These are phyloP conservation scores for Allolobophora icterica DNA, from an alignment of 2,888 invertebrate genomes.

Conservation along the genomic window DNA sequence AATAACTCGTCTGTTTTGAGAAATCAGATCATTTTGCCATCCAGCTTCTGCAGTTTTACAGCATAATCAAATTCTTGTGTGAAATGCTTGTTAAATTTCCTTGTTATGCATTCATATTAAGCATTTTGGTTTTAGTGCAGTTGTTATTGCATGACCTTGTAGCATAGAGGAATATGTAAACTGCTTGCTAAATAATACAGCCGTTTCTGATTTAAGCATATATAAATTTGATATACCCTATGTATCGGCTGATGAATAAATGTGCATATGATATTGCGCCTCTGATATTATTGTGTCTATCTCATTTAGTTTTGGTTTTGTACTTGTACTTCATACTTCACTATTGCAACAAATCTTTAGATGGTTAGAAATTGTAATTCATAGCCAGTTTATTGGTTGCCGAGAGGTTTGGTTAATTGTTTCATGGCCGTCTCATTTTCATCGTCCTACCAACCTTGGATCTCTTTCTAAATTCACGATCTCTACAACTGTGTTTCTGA, in stretches of 20 bases:
- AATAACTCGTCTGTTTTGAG: too few relatives aligned
- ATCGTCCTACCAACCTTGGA: background rate
- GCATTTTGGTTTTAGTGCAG: too few relatives aligned
- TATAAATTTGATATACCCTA: background rate
- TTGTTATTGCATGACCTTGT: too few relatives aligned
- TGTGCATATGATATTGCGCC: background rate
- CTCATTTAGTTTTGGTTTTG: background rate
- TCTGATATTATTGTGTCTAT: background rate
- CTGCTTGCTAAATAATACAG: too few relatives aligned
- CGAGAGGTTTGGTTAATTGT: too few relatives aligned
- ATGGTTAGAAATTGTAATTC: background rate
- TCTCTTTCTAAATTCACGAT: too few relatives aligned
- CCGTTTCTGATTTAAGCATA: background rate
- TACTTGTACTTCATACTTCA: background rate
- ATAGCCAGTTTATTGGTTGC: background rate
- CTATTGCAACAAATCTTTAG: background rate
- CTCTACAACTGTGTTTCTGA: background rate
- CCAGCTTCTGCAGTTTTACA: too few relatives aligned
- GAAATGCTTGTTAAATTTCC: too few relatives aligned
- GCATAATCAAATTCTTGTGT: too few relatives aligned
- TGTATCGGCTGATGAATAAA: background rate
- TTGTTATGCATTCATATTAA: too few relatives aligned
- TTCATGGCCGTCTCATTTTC: background rate
- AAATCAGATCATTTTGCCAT: too few relatives aligned
- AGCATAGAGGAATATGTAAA: too few relatives aligned